Conservation (phyloP, 2,797 vertebrate species). For the Pygocentrus nattereri region DNA sequence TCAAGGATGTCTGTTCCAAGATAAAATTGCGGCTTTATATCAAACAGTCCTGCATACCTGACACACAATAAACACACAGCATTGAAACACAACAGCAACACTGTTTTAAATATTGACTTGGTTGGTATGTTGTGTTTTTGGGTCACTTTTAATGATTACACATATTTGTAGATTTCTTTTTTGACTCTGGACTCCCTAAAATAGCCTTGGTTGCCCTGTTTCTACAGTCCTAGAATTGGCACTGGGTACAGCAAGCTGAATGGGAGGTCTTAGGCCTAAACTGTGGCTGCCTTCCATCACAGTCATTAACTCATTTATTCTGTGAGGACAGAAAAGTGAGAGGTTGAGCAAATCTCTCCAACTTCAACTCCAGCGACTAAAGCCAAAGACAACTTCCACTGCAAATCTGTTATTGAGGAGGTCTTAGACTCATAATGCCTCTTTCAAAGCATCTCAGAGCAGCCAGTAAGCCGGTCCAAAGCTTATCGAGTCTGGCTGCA, state of each 20-base stretch:
- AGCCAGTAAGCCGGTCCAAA: conserved; percentile 59
- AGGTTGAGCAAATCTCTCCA: conserved; percentile 52
- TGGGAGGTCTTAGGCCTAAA: conserved; percentile 49
- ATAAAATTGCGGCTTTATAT: too few species aligned
- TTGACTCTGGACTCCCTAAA: too few species aligned
- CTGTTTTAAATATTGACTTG: too few species aligned
- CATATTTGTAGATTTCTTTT: too few species aligned
- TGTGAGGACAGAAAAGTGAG: conserved; percentile 31
- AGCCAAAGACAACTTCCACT: conserved; percentile 78
- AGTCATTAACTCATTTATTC: conserved; percentile 58
- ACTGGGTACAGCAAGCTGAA: conserved; percentile 47
- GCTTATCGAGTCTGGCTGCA: conserved; percentile 68
- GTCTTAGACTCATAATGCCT: conserved; percentile 58
- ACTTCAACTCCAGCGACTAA: conserved; percentile 52
- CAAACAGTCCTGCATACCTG: too few species aligned
- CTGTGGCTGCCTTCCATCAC: conserved; percentile 55
- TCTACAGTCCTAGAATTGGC: too few species aligned
- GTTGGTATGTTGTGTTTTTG: too few species aligned
- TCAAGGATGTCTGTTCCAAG: too few species aligned
- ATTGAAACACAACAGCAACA: too few species aligned
- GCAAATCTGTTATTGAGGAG: conserved; percentile 66
- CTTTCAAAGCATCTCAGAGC: conserved; percentile 58
- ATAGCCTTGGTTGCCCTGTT: too few species aligned
- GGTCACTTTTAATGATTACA: too few species aligned
- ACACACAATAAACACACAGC: too few species aligned